Conservation (phyloP, 2,797 vertebrate species). For the Ctenopoma multispine region DNA sequence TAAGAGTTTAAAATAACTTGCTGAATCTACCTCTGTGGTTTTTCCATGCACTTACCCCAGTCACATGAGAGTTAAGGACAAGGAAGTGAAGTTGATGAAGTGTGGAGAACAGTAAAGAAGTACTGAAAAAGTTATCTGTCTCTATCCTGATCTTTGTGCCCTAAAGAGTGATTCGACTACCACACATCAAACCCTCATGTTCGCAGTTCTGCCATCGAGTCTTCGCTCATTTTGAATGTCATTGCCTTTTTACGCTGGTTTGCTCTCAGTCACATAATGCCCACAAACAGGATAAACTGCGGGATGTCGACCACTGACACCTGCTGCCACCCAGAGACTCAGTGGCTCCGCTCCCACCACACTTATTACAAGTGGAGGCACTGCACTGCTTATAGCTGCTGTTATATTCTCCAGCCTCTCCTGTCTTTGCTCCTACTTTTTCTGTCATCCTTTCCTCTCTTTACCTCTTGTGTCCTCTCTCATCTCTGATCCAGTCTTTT, state of each 20-base stretch:
- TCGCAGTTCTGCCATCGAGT: conserved; percentile 3
- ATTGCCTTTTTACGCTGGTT: conserved; percentile 28
- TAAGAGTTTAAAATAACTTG: no score
- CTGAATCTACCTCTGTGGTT: no score
- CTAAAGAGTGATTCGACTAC: no score
- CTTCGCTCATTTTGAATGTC: conserved; percentile 18
- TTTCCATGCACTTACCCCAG: no score
- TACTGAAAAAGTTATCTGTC: no score
- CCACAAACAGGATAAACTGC: not conserved
- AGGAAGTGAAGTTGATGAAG: no score
- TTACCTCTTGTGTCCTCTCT: not conserved
- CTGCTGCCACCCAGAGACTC: conserved; percentile 10
- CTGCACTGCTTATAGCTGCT: not conserved
- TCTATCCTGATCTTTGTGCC: no score
- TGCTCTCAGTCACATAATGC: conserved; percentile 4
- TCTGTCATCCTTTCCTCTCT: not conserved
- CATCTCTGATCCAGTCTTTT: not conserved
- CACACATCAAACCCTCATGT: no score
- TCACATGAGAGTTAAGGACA: no score
- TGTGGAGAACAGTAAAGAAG: no score
- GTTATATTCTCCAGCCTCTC: not conserved
- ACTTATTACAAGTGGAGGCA: not conserved
- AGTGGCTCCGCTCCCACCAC: not conserved
- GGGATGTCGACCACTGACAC: conserved; percentile 6
- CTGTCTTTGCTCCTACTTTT: not conserved